Evolutionary conservation across 2,888 invertebrate species (phyloP), one percentile per base, ranked within the genome.

Genomic region (Agrochola litura): DNA sequence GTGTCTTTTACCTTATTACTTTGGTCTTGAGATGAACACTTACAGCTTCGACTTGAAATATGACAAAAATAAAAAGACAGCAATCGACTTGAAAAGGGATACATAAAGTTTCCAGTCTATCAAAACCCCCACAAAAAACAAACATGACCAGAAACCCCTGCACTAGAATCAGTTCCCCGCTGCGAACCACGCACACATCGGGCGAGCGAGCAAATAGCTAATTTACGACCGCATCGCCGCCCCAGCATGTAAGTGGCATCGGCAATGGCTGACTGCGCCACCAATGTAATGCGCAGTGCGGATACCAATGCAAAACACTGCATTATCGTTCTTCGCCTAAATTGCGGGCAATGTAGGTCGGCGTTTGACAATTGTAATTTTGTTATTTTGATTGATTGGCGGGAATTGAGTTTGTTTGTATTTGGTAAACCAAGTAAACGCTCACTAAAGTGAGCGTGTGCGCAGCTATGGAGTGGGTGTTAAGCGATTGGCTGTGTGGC

Each of bases 211-310:
- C 79, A 75, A 84, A 83, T 75, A 76, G 75, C 76, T 79, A 86
- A 86, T 86, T 81, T 82, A 84, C 71, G 76, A 37, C 60, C 77
- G 58, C 74, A 81, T 83, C 72, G 83, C 82, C 77, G 68, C 70
- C 74, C 71, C 69, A 72, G 68, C 76, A 83, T 85, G 82, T 82
- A 86, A 87, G 87, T 82, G 88, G 80, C 65, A 74, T 74, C 69
- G 74, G 80, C 67, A 73, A 63, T 73, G 76, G 77, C 78, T 72
- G 75, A 84, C 81, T 84, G 85, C 86, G 76, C 85, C 86, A 76
- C 86, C 91, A 70, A 87, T 90, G 91, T 89, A 88, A 90, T 88
- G 90, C 92, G 91, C 91, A 91, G 75, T 91, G 92, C 91, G 91
- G 92, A 87, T 88, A n/a, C 85, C 84, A 84, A 89, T 90, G 89